Conservation (phyloP, 2,888 invertebrate species). For the Drosophila infuscata region DNA sequence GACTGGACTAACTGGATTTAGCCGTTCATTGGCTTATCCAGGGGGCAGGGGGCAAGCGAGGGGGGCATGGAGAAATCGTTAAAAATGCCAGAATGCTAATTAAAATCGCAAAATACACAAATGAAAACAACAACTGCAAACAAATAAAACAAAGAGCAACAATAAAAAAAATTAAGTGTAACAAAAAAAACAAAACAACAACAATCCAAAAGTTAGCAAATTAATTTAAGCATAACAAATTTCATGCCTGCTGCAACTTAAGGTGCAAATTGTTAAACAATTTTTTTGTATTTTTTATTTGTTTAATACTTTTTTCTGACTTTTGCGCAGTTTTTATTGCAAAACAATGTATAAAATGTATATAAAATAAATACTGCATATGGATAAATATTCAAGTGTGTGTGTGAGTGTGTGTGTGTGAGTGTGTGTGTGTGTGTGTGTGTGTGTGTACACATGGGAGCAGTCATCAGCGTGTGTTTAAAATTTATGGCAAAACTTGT, state of each 20-base stretch:
- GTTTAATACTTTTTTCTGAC: not conserved
- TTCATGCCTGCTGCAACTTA: slow-evolving; percentile 48
- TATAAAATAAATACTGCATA: slow-evolving; percentile 30
- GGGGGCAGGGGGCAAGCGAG: not conserved
- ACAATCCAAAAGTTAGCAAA: slow-evolving; percentile 22
- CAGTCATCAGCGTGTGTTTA: slow-evolving; percentile 52
- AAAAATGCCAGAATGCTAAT: slow-evolving; percentile 40
- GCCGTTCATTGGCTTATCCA: slow-evolving; percentile 12
- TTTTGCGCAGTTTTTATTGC: slow-evolving; percentile 46
- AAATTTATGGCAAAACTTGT: slow-evolving; percentile 60
- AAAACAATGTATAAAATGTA: slow-evolving; percentile 21
- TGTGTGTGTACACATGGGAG: slow-evolving; percentile 43
- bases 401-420: not conserved
- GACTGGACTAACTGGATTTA: slow-evolving; percentile 30
- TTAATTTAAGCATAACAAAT: slow-evolving; percentile 56
- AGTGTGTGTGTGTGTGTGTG: slow-evolving; percentile 6
- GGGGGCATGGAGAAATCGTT: not conserved
- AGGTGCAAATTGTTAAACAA: slow-evolving; percentile 56
- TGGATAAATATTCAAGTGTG: slow-evolving; percentile 18
- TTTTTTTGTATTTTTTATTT: slow-evolving; percentile 2
- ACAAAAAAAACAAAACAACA: slow-evolving; percentile 1
- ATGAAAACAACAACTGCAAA: slow-evolving; percentile 18
- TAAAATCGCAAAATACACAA: slow-evolving; percentile 37
- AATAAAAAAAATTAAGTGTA: not conserved
- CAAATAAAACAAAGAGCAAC: not conserved